Conservation (phyloP, 2,797 vertebrate species). For the Ispidina lecontei region DNA sequence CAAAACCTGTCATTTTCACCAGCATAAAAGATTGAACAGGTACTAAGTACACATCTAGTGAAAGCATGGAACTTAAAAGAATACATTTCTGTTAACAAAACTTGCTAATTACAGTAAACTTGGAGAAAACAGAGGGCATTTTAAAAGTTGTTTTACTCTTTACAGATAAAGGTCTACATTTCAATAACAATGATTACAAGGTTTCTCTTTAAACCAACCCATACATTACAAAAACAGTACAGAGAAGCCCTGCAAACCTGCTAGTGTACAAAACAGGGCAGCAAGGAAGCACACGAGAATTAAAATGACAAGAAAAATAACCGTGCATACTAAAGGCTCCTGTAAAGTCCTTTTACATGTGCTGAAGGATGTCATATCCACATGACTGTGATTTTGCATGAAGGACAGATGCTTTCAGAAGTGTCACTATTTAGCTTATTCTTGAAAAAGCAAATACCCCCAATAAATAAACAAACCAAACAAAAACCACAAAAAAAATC, state of each 20-base stretch:
- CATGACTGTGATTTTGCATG: not conserved
- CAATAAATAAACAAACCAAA: too few relatives aligned
- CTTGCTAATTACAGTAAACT: conserved; percentile 15
- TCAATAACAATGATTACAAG: conserved; percentile 8
- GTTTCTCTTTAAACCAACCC: conserved; percentile 46
- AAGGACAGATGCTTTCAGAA: not conserved
- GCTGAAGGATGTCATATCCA: not conserved
- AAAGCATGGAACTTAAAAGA: conserved; percentile 44
- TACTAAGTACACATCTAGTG: not conserved
- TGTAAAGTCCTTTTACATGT: not conserved
- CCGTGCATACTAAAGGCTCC: not conserved
- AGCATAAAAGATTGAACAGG: conserved; percentile 30
- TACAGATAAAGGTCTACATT: not conserved
- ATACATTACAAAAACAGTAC: conserved; percentile 40
- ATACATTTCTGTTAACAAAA: conserved; percentile 8
- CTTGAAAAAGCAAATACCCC: not conserved
- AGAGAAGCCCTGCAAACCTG: not conserved
- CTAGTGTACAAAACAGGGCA: not conserved
- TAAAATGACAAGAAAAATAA: conserved; percentile 1
- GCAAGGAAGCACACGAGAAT: conserved; percentile 24
- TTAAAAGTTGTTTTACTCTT: not conserved
- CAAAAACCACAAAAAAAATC: too few relatives aligned
- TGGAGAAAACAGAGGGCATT: conserved; percentile 20
- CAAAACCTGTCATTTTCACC: conserved; percentile 50
- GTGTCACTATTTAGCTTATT: not conserved